phyloP scores from a whole-genome alignment of 2,113 vertebrate species.

The Protomyctophum bolini region DNA sequence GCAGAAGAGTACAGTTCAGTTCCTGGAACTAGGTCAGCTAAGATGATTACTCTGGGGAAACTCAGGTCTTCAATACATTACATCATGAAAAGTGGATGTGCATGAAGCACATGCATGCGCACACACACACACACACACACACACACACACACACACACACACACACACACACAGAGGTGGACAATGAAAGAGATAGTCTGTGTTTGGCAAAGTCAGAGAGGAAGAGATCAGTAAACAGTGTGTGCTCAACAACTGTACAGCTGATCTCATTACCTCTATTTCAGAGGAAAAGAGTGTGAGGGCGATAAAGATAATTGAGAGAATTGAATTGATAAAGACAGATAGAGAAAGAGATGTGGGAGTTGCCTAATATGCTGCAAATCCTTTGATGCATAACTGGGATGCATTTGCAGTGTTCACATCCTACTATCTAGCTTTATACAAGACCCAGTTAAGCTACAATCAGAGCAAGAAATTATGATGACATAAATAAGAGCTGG shows the following conservation, averaged over 20 bases:
- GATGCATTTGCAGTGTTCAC: conserved; percentile 3
- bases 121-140: neutral
- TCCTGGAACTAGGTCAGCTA: conserved; percentile 11
- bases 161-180: too few species aligned
- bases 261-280: too few species aligned
- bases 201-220: neutral
- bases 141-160: too few species aligned
- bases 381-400: neutral
- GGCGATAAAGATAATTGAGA: neutral
- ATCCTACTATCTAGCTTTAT: conserved; percentile 6
- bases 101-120: neutral
- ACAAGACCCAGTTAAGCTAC: conserved; percentile 20
- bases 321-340: neutral
- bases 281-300: neutral
- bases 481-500: conserved; percentile 3
- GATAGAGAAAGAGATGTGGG: neutral
- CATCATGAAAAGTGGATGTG: neutral
- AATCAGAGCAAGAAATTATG: conserved; percentile 25
- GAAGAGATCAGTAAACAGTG: neutral
- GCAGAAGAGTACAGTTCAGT: neutral
- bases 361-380: neutral
- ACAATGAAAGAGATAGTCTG: too few species aligned
- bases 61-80: conserved; percentile 11
- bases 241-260: too few species aligned
- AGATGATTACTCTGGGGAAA: conserved; percentile 2